Percentiles rank a stretch among this genome's conserved stretches.
These are phyloP conservation scores for Enteromius treurensis DNA, from an alignment of 2,797 vertebrate genomes.

Conservation along the genomic window DNA sequence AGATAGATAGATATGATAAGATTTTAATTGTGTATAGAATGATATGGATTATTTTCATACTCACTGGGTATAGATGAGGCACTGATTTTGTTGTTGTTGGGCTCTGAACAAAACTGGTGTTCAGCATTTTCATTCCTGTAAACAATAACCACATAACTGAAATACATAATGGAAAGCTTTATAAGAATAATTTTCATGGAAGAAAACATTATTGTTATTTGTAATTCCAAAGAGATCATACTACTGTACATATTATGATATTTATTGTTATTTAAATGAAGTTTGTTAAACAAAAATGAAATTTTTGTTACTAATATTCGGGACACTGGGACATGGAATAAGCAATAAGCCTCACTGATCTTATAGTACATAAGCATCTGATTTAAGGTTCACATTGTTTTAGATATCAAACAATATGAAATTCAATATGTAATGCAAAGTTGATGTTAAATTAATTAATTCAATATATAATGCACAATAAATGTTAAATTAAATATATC, in stretches of 20 bases:
- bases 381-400: neutral
- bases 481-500: too few species aligned
- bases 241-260: neutral
- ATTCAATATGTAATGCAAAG: neutral
- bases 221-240: neutral
- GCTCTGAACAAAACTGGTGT: conserved; percentile 47
- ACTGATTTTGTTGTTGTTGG: conserved; percentile 60
- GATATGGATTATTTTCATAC: conserved; percentile 25
- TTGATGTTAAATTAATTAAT: neutral
- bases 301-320: neutral
- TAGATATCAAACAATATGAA: neutral
- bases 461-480: too few species aligned
- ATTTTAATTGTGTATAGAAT: neutral
- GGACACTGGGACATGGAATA: neutral
- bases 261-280: neutral
- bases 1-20: too few species aligned
- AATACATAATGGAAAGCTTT: neutral
- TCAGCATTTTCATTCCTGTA: conserved; percentile 58
- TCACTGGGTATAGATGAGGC: conserved; percentile 44
- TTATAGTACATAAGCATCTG: neutral
- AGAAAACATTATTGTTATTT: neutral
- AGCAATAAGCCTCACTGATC: neutral
- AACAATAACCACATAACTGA: conserved; percentile 20
- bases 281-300: neutral
- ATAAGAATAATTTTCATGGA: neutral